Percentiles rank a stretch among this genome's conserved stretches.
Evolutionary conservation across 2,797 vertebrate genomes (phyloP).

Genomic region (Cuculus canorus): DNA sequence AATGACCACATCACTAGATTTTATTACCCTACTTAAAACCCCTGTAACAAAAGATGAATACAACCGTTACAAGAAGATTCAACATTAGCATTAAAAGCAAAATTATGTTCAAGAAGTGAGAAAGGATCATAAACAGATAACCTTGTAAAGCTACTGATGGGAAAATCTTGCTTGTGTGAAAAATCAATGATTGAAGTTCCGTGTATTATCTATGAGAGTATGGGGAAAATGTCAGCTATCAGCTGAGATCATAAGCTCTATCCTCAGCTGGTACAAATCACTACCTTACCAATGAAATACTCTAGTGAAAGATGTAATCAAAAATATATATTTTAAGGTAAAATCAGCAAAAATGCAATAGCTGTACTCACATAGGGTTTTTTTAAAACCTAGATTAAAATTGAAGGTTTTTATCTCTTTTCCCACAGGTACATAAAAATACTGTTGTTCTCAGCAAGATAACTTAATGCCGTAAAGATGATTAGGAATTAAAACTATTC

Average conservation of each 20-base stretch:
- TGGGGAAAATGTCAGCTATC: background rate
- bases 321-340: background rate
- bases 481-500: background rate
- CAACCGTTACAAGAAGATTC: background rate
- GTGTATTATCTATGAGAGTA: background rate
- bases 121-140: conserved; percentile 42
- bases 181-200: conserved; percentile 5
- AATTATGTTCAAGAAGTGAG: conserved; percentile 40
- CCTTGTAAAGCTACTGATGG: conserved; percentile 15
- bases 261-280: background rate
- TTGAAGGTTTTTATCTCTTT: background rate
- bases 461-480: background rate
- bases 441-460: background rate
- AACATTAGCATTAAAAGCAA: conserved; percentile 8
- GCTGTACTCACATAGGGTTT: background rate
- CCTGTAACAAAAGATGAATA: conserved; percentile 26
- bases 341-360: background rate
- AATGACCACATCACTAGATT: conserved; percentile 53
- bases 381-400: background rate
- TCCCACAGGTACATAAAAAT: background rate
- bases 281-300: background rate
- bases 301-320: background rate
- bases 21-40: conserved; percentile 49
- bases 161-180: background rate
- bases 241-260: background rate